Evolutionary conservation across 2,797 vertebrate genomes (phyloP).

Genomic region (Schizopygopsis malacanthus): DNA sequence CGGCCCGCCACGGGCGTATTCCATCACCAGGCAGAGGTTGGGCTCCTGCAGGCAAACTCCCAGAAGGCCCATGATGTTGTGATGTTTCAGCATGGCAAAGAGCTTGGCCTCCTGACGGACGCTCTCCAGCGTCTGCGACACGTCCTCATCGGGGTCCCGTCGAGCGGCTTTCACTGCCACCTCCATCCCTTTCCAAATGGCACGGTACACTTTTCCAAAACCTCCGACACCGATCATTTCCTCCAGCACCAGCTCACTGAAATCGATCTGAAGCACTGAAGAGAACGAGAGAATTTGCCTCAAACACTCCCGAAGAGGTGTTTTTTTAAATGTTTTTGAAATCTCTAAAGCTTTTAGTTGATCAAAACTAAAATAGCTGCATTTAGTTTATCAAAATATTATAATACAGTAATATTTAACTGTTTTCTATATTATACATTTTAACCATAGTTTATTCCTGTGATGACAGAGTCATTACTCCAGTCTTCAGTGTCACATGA

Average conservation of each 20-base stretch:
- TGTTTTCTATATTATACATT: too few relatives aligned
- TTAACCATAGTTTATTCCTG: neutral
- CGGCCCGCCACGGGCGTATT: constrained; percentile 91
- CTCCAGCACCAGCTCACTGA: constrained; percentile 90
- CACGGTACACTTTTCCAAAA: constrained; percentile 96
- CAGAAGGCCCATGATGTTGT: constrained; percentile 94
- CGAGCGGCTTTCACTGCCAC: constrained; percentile 97
- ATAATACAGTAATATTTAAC: neutral
- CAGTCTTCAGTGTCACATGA: neutral
- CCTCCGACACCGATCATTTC: constrained; percentile 97
- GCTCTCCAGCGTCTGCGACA: constrained; percentile 92
- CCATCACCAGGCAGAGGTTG: constrained; percentile 96
- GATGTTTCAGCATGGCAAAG: constrained; percentile 94
- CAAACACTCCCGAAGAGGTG: neutral
- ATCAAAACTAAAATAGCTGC: neutral
- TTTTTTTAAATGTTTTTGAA: neutral
- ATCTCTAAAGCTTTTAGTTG: neutral
- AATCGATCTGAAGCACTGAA: constrained; percentile 91
- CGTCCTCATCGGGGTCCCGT: constrained; percentile 93
- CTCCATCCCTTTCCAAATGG: constrained; percentile 88
- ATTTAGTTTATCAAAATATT: too few relatives aligned
- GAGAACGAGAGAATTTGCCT: constrained; percentile 4
- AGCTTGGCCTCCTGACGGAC: constrained; percentile 97
- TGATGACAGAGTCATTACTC: neutral
- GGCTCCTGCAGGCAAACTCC: constrained; percentile 94